Base-by-base conservation (phyloP, 2,888 invertebrate species). In the Carabus problematicus region DNA sequence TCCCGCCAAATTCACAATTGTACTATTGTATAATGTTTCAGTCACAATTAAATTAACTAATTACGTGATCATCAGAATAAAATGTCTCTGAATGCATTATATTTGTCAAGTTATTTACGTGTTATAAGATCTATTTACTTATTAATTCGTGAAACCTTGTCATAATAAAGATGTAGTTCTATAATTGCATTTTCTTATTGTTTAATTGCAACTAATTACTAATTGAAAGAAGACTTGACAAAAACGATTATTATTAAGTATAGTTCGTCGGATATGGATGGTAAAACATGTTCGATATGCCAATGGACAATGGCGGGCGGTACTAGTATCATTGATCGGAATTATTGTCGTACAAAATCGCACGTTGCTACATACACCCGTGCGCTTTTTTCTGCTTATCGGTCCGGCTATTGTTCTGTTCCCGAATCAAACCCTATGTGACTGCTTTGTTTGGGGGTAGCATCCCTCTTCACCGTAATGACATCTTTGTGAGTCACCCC, bases 401-500 rank as follows among this genome's bases (percentile, higher is more conserved):
- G 39, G 3, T 56, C 29, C 12, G 56, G 8, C 58, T 40, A 29
- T 66, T 66, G 66, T 66, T 66, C 58, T 39, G 16, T 18, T 9
- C 16, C n/a, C 14, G 42, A 63, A 66, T 66, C 66, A 58, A 66
- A 64, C 56, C 66, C 47, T 49, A 66, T 56, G 66, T 66, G 66
- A 59, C 56, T 66, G 56, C 66, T 58, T 66, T 66, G 66, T 66
- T 66, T 56, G 60, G 59, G 60, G 52, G 67, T 42, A 60, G 67
- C 67, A 67, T 59, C 67, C 67, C 67, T 67, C 60, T 67, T 67
- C 67, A 67, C 16, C 43, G 60, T 67, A 67, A 67, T 67, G 67
- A 67, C 67, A 67, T 67, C 67, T 67, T 67, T 67, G 67, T 67
- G 67, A 67, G 67, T 67, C 67, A 67, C 60, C 67, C 59, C 41